phyloP scores from a whole-genome alignment of 2,888 invertebrate genomes.

The Drosophila suboccidentalis region DNA sequence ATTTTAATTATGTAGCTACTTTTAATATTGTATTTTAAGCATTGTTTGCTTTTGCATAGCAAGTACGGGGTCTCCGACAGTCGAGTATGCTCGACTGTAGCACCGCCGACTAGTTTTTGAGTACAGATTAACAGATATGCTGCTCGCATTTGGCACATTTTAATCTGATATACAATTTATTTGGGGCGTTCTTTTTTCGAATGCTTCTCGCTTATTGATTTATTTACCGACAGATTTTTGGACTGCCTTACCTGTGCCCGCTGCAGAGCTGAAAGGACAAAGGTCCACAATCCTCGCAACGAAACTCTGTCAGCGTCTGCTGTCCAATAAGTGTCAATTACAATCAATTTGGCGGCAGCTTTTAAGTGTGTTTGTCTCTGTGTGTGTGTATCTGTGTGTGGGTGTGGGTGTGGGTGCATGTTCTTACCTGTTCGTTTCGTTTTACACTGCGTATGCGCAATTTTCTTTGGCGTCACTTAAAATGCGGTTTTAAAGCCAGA shows the following conservation, averaged over 20 bases:
- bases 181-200: background rate
- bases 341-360: slow-evolving; percentile 74
- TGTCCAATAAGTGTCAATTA: slow-evolving; percentile 85
- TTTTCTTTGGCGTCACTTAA: slow-evolving; percentile 39
- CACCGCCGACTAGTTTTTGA: too few species aligned
- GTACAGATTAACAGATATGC: background rate
- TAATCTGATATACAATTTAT: slow-evolving; percentile 5
- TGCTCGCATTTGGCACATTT: slow-evolving; percentile 1
- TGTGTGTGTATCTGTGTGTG: slow-evolving; percentile 5
- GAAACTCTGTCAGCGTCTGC: slow-evolving; percentile 64
- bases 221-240: slow-evolving; percentile 36
- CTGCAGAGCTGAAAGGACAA: slow-evolving; percentile 19
- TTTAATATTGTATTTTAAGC: too few species aligned
- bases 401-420: slow-evolving; percentile 9
- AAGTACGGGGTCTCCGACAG: too few species aligned
- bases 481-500: slow-evolving; percentile 56
- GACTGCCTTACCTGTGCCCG: slow-evolving; percentile 11
- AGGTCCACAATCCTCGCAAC: slow-evolving; percentile 35
- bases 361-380: slow-evolving; percentile 35
- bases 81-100: too few species aligned
- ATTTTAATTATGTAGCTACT: too few species aligned
- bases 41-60: too few species aligned
- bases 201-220: slow-evolving; percentile 43
- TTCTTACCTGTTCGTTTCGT: slow-evolving; percentile 32
- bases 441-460: slow-evolving; percentile 48